Percentiles rank a stretch among this genome's conserved stretches.
These are phyloP conservation scores for Acanthurus lineatus DNA, from an alignment of 2,797 vertebrate species.

Conservation along the genomic window DNA sequence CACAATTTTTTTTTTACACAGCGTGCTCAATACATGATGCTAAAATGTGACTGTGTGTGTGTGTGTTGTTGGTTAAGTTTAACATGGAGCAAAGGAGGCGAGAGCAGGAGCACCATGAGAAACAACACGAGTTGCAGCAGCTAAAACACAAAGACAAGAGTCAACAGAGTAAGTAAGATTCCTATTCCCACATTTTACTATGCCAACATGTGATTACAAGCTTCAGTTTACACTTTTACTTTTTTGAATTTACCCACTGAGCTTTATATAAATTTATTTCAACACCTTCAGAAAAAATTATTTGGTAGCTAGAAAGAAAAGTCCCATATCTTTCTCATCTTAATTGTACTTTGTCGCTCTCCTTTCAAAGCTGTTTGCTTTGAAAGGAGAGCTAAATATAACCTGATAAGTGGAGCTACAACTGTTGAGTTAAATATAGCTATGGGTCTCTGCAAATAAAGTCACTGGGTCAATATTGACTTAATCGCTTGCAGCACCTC, in stretches of 20 bases:
- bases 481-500: constrained; percentile 64
- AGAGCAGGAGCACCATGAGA: constrained; percentile 85
- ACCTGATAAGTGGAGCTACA: constrained; percentile 48
- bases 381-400: constrained; percentile 72
- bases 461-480: constrained; percentile 84
- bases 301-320: constrained; percentile 52
- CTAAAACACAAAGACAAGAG: constrained; percentile 88
- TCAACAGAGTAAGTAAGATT: constrained; percentile 84
- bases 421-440: constrained; percentile 74
- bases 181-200: background rate
- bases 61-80: constrained; percentile 62
- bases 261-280: constrained; percentile 2
- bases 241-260: constrained; percentile 1
- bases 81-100: constrained; percentile 85
- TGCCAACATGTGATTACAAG: constrained; percentile 28
- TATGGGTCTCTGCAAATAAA: constrained; percentile 57
- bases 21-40: constrained; percentile 4
- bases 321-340: constrained; percentile 21
- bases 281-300: constrained; percentile 22
- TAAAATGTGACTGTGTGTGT: constrained; percentile 14
- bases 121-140: constrained; percentile 87
- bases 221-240: background rate
- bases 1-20: too few relatives aligned
- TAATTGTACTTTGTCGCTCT: constrained; percentile 29
- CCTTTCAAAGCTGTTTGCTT: constrained; percentile 56